A percentile compares a stretch with the other conserved stretches of the same genome.
Evolutionary conservation across 2,888 invertebrate species (phyloP).

Genomic region (Cerceris ruficornis): DNA sequence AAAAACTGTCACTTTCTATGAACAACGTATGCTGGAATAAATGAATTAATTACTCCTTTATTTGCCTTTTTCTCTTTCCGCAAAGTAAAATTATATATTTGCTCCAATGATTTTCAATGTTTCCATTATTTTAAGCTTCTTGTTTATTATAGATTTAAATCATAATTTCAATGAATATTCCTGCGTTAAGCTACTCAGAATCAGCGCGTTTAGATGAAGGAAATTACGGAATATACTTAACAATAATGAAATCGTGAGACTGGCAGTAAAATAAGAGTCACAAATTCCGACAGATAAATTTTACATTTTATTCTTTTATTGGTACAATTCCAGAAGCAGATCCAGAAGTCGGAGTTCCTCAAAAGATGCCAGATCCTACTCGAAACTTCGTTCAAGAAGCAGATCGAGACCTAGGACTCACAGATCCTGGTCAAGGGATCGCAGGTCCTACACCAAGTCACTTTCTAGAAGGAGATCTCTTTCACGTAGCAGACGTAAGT

Average conservation of each 20-base stretch:
- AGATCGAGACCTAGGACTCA: constrained; percentile 73
- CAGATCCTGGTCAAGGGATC: constrained; percentile 74
- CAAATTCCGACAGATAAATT: too few relatives aligned
- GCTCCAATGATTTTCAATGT: too few relatives aligned
- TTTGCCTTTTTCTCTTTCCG: background rate
- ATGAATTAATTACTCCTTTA: background rate
- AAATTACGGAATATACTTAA: background rate
- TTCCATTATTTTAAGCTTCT: too few relatives aligned
- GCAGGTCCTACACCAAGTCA: constrained; percentile 67
- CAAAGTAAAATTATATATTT: background rate
- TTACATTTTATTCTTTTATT: too few relatives aligned
- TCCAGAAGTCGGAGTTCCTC: constrained; percentile 71
- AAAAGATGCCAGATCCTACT: constrained; percentile 76
- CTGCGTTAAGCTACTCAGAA: too few relatives aligned
- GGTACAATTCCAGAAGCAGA: constrained; percentile 50
- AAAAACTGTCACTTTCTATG: background rate
- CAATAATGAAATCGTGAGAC: background rate
- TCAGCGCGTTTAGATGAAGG: too few relatives aligned
- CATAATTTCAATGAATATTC: too few relatives aligned
- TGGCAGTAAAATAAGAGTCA: too few relatives aligned
- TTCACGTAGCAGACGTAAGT: constrained; percentile 71
- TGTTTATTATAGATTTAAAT: too few relatives aligned
- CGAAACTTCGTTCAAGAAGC: constrained; percentile 74
- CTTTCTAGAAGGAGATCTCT: constrained; percentile 70
- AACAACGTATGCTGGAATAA: background rate